A percentile compares a stretch with the other conserved stretches of the same genome.
Conservation (phyloP, 2,888 invertebrate genomes). For the Folsomia candida region DNA sequence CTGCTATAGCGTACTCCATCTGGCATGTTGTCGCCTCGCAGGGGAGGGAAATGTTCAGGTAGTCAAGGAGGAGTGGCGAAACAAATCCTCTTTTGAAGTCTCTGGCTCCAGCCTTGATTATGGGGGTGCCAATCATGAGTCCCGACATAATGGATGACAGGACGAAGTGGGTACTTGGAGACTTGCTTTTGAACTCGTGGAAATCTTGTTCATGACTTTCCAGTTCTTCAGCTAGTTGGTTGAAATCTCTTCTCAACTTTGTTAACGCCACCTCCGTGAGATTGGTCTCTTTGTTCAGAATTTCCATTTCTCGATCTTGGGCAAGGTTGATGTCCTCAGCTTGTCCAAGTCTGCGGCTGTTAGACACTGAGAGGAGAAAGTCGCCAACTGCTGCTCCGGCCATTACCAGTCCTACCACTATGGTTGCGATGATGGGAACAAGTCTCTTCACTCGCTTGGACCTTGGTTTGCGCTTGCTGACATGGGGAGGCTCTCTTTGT, state of each 20-base stretch:
- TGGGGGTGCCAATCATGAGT: conserved; percentile 11
- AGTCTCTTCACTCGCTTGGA: too few relatives aligned
- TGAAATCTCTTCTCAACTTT: too few relatives aligned
- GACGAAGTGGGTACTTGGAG: conserved; percentile 4
- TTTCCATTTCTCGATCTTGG: too few relatives aligned
- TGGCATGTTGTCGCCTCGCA: conserved; percentile 32
- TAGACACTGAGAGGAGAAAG: too few relatives aligned
- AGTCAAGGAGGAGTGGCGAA: conserved; percentile 19
- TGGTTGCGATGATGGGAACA: too few relatives aligned
- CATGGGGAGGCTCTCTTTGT: too few relatives aligned
- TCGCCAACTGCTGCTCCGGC: too few relatives aligned
- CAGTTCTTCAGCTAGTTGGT: conserved; percentile 4
- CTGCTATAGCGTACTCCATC: conserved; percentile 11
- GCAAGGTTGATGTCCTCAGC: too few relatives aligned
- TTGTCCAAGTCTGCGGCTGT: too few relatives aligned
- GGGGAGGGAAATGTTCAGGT: conserved; percentile 22
- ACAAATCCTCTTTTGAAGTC: conserved; percentile 22
- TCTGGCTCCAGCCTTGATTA: conserved; percentile 9
- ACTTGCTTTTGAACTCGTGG: conserved; percentile 23
- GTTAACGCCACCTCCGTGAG: background rate
- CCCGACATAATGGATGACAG: conserved; percentile 20
- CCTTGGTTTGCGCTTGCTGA: too few relatives aligned
- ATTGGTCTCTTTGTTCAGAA: background rate
- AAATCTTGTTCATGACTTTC: conserved; percentile 12
- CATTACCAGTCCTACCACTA: too few relatives aligned